phyloP scores from a whole-genome alignment of 2,797 vertebrate genomes.

The Discoglossus pictus region DNA sequence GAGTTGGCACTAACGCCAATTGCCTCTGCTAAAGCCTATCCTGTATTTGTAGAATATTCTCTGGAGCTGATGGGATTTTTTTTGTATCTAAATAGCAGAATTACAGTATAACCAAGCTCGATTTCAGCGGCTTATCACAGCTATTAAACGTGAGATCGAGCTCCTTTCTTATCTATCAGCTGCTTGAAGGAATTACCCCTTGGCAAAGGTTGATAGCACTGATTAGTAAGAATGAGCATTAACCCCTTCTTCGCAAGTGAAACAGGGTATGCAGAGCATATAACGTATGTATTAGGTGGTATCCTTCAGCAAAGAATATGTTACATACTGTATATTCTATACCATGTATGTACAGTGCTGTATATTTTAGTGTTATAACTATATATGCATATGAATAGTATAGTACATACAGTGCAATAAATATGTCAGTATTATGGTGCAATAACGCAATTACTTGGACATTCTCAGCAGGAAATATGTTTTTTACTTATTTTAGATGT shows the following conservation, averaged over 20 bases:
- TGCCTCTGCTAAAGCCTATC: constrained; percentile 12
- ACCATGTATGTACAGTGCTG: no score
- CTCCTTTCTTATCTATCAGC: constrained; percentile 39
- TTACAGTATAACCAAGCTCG: constrained; percentile 39
- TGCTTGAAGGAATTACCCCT: constrained; percentile 42
- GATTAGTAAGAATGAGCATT: constrained; percentile 39
- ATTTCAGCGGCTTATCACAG: constrained; percentile 41
- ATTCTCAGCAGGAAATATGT: no score
- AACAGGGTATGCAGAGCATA: no score
- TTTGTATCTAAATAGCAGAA: constrained; percentile 35
- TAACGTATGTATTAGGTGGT: no score
- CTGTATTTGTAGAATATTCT: constrained; percentile 30
- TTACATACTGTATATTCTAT: no score
- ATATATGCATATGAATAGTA: no score
- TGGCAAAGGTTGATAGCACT: constrained; percentile 41
- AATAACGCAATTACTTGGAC: no score
- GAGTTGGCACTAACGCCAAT: constrained; percentile 22
- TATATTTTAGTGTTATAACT: no score
- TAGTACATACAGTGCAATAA: no score
- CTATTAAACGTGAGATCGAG: constrained; percentile 39
- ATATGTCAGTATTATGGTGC: no score
- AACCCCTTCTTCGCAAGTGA: neutral
- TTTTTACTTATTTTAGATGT: no score
- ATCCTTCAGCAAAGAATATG: no score
- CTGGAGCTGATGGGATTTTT: constrained; percentile 39